Evolutionary conservation across 2,888 invertebrate species (phyloP).

Genomic region (Dasypolia templi): DNA sequence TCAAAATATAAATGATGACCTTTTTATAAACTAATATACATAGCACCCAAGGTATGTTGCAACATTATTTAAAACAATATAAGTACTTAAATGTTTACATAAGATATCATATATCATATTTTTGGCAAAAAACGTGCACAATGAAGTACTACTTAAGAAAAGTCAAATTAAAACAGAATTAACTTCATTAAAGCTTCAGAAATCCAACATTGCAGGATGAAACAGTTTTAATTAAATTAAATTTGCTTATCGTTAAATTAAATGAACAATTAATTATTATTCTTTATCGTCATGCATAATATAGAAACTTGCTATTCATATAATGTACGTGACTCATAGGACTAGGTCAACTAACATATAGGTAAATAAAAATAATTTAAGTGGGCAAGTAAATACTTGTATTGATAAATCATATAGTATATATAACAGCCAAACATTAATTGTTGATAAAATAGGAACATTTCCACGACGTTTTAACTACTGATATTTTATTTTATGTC

Average conservation of each 20-base stretch:
- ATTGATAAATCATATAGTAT: slow-evolving; percentile 7
- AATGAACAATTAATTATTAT: not conserved
- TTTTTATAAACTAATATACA: not conserved
- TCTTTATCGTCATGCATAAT: not conserved
- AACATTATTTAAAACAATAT: slow-evolving; percentile 13
- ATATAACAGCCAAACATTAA: not conserved
- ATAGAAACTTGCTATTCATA: not conserved
- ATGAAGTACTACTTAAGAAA: not conserved
- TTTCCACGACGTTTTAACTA: slow-evolving; percentile 18
- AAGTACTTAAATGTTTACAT: not conserved
- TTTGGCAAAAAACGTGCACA: not conserved
- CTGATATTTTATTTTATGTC: not conserved
- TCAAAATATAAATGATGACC: slow-evolving; percentile 3
- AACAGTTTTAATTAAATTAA: not conserved
- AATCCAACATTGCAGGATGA: not conserved
- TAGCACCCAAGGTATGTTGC: slow-evolving; percentile 6
- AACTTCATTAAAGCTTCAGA: not conserved
- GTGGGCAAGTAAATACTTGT: not conserved
- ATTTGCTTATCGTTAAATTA: not conserved
- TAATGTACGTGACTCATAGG: slow-evolving; percentile 8
- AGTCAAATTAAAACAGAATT: not conserved
- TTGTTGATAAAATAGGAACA: not conserved
- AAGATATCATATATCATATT: not conserved
- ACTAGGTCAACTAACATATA: slow-evolving; percentile 9
- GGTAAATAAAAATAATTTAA: no score